Percentiles rank a stretch among this genome's conserved stretches.
Evolutionary conservation across 2,113 vertebrate species (phyloP).

Genomic region (Bucco capensis): DNA sequence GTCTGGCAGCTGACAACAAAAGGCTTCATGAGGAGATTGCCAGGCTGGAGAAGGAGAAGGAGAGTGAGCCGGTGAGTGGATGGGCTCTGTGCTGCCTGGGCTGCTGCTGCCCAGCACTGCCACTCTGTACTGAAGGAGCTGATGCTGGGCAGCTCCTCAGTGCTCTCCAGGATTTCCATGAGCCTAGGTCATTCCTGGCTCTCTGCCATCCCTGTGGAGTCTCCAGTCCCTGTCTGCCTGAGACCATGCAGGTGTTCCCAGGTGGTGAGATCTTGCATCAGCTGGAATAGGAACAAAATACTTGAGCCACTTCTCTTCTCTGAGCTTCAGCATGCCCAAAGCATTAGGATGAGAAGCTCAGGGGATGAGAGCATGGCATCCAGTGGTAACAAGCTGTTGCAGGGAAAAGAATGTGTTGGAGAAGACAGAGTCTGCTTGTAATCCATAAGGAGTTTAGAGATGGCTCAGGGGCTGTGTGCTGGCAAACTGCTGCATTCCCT

Average conservation of each 20-base stretch:
- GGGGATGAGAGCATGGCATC: neutral
- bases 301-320: neutral
- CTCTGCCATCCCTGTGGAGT: neutral
- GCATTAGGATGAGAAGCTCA: neutral
- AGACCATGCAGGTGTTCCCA: neutral
- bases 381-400: neutral
- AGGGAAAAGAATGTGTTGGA: neutral
- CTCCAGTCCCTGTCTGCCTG: neutral
- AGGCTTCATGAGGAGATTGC: conserved; percentile 82
- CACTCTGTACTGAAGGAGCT: no score
- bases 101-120: neutral
- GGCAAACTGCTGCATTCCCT: neutral
- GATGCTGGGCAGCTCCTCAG: no score
- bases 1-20: conserved; percentile 78
- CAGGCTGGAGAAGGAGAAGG: conserved; percentile 86
- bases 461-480: neutral
- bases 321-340: neutral
- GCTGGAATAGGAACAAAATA: neutral
- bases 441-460: neutral
- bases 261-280: neutral
- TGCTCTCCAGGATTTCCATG: neutral
- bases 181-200: neutral
- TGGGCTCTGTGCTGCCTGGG: neutral
- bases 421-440: neutral
- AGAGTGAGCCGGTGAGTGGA: conserved; percentile 83